Conservation (phyloP, 2,888 invertebrate genomes). For the Odontothrips loti region DNA sequence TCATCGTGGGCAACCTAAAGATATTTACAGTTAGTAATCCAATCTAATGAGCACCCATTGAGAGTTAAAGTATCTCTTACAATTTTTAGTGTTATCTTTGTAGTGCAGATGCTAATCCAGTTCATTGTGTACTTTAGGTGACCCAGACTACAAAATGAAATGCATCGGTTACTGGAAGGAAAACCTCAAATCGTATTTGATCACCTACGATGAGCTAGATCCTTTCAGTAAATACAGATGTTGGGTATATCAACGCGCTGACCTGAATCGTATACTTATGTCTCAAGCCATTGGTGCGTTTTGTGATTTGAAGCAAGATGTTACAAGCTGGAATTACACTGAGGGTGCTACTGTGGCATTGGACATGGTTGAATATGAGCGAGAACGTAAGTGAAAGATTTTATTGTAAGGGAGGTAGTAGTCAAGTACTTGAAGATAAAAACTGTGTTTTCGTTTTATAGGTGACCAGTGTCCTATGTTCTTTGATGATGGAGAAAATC, state of each 20-base stretch:
- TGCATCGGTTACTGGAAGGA: conserved; percentile 98
- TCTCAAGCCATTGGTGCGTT: conserved; percentile 86
- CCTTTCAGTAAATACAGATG: conserved; percentile 93
- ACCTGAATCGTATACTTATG: conserved; percentile 78
- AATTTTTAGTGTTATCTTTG: conserved; percentile 30
- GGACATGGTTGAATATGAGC: conserved; percentile 85
- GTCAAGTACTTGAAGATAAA: conserved; percentile 30
- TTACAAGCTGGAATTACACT: conserved; percentile 79
- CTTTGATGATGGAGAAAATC: conserved; percentile 89
- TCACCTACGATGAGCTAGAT: conserved; percentile 94
- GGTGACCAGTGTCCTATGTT: conserved; percentile 96
- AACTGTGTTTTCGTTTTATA: conserved; percentile 44
- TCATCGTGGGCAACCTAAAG: conserved; percentile 87
- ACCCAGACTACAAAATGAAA: conserved; percentile 93
- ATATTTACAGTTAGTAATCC: conserved; percentile 72
- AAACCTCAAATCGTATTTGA: conserved; percentile 91
- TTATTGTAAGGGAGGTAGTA: conserved; percentile 30
- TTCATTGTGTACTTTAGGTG: conserved; percentile 52
- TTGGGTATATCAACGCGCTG: conserved; percentile 93
- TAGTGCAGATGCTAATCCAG: not conserved
- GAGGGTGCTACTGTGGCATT: conserved; percentile 91
- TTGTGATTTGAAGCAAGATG: conserved; percentile 85
- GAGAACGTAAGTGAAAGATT: conserved; percentile 64
- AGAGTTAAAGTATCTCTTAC: not conserved
- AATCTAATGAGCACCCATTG: not conserved